Evolutionary conservation across 1,140 invertebrate genomes (phyloP).

Genomic region (Neomicropteryx cornuta): DNA sequence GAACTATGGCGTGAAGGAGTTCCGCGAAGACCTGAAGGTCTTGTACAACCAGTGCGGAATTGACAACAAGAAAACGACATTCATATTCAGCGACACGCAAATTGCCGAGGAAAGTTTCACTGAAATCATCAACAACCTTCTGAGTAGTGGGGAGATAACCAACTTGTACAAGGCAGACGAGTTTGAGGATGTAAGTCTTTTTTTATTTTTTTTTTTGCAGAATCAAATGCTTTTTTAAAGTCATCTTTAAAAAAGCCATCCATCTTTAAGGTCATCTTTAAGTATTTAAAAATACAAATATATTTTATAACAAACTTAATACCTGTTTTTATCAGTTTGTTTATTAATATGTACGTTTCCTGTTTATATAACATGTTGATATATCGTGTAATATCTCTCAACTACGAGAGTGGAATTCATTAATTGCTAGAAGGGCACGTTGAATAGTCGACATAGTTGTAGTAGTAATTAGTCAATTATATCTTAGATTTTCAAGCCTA

Average conservation of each 20-base stretch:
- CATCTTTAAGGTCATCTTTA: neutral
- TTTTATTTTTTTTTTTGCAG: constrained; percentile 8
- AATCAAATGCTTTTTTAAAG: constrained; percentile 4
- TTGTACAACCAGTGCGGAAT: constrained; percentile 62
- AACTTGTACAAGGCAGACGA: constrained; percentile 77
- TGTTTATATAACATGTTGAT: too few species aligned
- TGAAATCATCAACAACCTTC: constrained; percentile 80
- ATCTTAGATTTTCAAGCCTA: too few species aligned
- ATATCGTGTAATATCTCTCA: too few species aligned
- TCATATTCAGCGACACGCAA: constrained; percentile 76
- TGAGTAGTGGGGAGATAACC: constrained; percentile 74
- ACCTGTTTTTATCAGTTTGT: too few species aligned
- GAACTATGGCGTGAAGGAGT: constrained; percentile 62
- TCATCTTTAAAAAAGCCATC: constrained; percentile 3
- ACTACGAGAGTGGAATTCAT: too few species aligned
- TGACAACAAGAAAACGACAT: constrained; percentile 60
- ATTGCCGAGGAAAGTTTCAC: constrained; percentile 71
- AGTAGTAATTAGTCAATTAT: too few species aligned
- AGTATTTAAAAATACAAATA: too few species aligned
- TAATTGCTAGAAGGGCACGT: too few species aligned
- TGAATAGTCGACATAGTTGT: too few species aligned
- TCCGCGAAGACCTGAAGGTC: constrained; percentile 72
- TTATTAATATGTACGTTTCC: too few species aligned
- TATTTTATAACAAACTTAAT: too few species aligned
- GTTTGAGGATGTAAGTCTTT: constrained; percentile 60